These are phyloP conservation scores for Takifugu rubripes DNA, from an alignment of 2,797 vertebrate species.

Conservation along the genomic window DNA sequence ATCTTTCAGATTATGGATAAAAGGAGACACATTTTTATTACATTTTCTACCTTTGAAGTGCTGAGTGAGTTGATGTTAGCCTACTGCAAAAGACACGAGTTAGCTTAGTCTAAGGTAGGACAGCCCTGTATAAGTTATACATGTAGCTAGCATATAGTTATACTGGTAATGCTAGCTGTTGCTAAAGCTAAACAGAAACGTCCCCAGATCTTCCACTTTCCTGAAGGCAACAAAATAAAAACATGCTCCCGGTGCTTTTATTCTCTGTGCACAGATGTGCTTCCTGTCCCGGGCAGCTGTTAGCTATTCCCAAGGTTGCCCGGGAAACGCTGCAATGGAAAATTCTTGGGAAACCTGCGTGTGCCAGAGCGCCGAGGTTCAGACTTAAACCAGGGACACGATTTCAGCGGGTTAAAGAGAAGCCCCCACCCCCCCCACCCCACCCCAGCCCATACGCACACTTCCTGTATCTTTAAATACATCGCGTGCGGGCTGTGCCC, in stretches of 20 bases:
- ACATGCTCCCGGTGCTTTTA: constrained; percentile 16
- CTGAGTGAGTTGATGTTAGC: no score
- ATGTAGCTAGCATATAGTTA: no score
- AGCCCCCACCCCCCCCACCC: constrained; percentile 4
- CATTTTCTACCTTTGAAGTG: no score
- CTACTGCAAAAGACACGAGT: no score
- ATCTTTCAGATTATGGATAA: neutral
- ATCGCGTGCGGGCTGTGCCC: constrained; percentile 11
- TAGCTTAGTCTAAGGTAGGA: no score
- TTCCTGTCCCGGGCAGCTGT: constrained; percentile 67
- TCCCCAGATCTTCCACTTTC: no score
- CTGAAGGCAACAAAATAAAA: constrained; percentile 1
- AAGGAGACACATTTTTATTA: neutral
- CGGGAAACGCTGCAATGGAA: constrained; percentile 68
- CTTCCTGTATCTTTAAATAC: constrained; percentile 20
- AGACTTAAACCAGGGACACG: constrained; percentile 33
- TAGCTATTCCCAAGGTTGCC: constrained; percentile 66
- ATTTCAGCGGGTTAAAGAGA: constrained; percentile 33
- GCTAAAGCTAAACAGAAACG: no score
- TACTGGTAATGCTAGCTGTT: no score
- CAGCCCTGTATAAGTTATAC: no score
- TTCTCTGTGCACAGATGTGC: constrained; percentile 40
- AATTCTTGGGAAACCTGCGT: constrained; percentile 61
- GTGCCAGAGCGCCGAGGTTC: constrained; percentile 24
- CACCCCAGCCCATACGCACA: neutral